A percentile compares a stretch with the other conserved stretches of the same genome.
These are phyloP conservation scores for Rhabdomys pumilio DNA, from an alignment of 2,797 vertebrate genomes.

Conservation along the genomic window DNA sequence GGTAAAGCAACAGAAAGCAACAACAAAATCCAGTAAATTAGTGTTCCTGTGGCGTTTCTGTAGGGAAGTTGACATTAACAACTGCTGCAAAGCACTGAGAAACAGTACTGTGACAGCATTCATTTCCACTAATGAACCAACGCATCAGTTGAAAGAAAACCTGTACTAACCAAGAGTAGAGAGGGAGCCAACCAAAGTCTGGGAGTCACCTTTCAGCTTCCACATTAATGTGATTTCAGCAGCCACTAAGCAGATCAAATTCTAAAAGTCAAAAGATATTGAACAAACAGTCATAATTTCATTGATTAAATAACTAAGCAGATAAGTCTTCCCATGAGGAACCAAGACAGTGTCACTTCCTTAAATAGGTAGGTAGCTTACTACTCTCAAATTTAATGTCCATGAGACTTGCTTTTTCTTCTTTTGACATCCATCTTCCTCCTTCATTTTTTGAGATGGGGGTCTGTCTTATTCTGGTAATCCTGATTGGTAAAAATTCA, in stretches of 20 bases:
- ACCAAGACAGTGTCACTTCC: conserved; percentile 51
- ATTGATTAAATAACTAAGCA: conserved; percentile 48
- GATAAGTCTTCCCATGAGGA: conserved; percentile 34
- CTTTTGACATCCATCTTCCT: not conserved
- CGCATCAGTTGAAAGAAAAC: not conserved
- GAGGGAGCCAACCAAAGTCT: not conserved
- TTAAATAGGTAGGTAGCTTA: not conserved
- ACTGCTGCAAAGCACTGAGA: conserved; percentile 77
- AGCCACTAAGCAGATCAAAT: conserved; percentile 64
- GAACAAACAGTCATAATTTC: conserved; percentile 30
- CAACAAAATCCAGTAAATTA: conserved; percentile 79
- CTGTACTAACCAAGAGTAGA: not conserved
- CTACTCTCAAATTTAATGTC: conserved; percentile 57
- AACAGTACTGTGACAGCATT: conserved; percentile 63
- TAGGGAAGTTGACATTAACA: conserved; percentile 75
- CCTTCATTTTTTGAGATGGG: not conserved
- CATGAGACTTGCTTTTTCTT: not conserved
- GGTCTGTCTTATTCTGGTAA: not conserved
- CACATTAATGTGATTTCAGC: conserved; percentile 60
- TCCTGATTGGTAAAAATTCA: not conserved
- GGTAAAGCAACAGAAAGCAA: conserved; percentile 85
- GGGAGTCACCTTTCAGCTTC: conserved; percentile 55
- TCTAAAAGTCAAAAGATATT: conserved; percentile 65
- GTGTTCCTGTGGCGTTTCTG: conserved; percentile 64
- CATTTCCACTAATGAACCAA: conserved; percentile 59